phyloP scores from a whole-genome alignment of 1,140 invertebrate genomes.

The Maconellicoccus hirsutus region DNA sequence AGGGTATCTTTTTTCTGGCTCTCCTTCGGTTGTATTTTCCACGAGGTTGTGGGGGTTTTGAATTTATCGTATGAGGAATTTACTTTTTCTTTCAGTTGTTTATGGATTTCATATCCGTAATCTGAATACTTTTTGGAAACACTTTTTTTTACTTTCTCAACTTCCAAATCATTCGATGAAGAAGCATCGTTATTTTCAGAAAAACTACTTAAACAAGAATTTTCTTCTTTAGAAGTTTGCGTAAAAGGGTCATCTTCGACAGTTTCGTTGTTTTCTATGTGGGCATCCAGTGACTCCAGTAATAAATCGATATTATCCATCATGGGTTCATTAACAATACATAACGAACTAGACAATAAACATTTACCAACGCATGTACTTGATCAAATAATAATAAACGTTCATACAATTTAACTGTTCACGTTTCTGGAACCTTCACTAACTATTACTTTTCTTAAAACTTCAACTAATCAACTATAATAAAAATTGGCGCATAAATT shows the following conservation, averaged over 20 bases:
- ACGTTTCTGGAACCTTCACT: too few relatives aligned
- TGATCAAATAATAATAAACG: too few relatives aligned
- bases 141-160: background rate
- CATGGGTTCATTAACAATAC: too few relatives aligned
- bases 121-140: background rate
- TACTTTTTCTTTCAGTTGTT: background rate
- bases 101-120: background rate
- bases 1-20: background rate
- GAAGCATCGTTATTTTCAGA: background rate
- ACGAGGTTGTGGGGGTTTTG: background rate
- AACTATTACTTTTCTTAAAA: too few relatives aligned
- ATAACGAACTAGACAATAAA: too few relatives aligned
- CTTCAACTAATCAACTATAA: too few relatives aligned
- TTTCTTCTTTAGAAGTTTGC: background rate
- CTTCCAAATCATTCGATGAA: background rate
- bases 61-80: background rate
- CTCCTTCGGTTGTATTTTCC: background rate
- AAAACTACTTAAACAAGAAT: background rate
- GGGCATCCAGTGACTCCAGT: background rate
- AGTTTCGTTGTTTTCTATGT: background rate
- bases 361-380: too few relatives aligned
- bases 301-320: slow-evolving; percentile 11
- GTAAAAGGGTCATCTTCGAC: background rate
- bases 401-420: too few relatives aligned
- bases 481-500: too few relatives aligned